phyloP scores from a whole-genome alignment of 2,797 vertebrate genomes.

The Ctenosaura bakeri region DNA sequence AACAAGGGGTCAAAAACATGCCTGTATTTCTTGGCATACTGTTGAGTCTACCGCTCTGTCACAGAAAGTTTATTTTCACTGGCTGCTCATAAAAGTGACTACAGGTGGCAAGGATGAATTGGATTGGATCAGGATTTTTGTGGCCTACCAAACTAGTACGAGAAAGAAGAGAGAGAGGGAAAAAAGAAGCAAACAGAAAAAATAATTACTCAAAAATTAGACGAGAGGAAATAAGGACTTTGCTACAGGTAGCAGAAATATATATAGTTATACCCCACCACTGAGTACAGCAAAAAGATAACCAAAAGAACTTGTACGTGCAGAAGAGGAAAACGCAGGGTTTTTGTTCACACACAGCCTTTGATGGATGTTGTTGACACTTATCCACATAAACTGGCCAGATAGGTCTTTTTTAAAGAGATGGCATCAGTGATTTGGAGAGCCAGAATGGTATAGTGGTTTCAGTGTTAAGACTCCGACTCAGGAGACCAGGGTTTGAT shows the following conservation, averaged over 20 bases:
- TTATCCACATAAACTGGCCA: neutral
- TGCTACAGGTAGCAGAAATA: neutral
- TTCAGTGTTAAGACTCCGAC: too few species aligned
- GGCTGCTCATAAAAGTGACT: slow-evolving; percentile 65
- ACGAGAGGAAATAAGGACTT: slow-evolving; percentile 29
- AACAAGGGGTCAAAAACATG: slow-evolving; percentile 70
- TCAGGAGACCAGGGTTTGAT: too few species aligned
- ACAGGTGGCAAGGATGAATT: slow-evolving; percentile 70
- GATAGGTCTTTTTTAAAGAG: neutral
- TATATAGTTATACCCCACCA: neutral
- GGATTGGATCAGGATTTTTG: slow-evolving; percentile 63
- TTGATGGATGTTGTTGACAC: neutral
- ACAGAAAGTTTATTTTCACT: slow-evolving; percentile 68
- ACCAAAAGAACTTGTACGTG: neutral
- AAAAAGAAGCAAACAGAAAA: slow-evolving; percentile 45
- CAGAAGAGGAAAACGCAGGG: neutral
- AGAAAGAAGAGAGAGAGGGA: neutral
- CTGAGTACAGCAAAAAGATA: neutral
- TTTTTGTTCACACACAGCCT: neutral
- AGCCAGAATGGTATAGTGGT: too few species aligned
- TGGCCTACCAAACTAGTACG: slow-evolving; percentile 35
- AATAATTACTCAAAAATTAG: slow-evolving; percentile 41
- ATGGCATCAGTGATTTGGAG: neutral
- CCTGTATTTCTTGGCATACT: slow-evolving; percentile 55
- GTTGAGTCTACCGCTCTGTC: slow-evolving; percentile 61